Percentiles rank a stretch among this genome's conserved stretches.
These are phyloP conservation scores for Cyprinodon tularosa DNA, from an alignment of 2,113 vertebrate genomes.

Conservation along the genomic window DNA sequence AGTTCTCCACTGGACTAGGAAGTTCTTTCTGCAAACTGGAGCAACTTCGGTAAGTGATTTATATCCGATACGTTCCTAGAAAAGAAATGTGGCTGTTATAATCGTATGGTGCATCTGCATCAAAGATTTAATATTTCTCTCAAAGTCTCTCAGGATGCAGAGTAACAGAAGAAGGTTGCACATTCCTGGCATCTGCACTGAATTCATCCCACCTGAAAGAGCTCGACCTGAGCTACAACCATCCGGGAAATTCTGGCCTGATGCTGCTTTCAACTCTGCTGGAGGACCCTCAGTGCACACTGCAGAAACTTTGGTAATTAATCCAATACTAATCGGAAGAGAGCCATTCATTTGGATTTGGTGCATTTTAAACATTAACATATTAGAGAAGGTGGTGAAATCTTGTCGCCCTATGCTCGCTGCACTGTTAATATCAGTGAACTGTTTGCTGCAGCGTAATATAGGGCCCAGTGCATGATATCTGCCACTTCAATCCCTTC, in stretches of 20 bases:
- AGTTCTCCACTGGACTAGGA: conserved; percentile 36
- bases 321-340: too few relatives aligned
- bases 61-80: neutral
- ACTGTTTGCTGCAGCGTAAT: too few relatives aligned
- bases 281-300: conserved; percentile 57
- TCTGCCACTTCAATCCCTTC: too few relatives aligned
- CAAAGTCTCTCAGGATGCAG: conserved; percentile 62
- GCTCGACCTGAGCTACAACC: conserved; percentile 70
- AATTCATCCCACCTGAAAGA: conserved; percentile 52
- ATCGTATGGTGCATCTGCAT: neutral
- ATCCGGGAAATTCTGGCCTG: conserved; percentile 55
- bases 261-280: conserved; percentile 45
- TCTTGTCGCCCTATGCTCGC: too few relatives aligned
- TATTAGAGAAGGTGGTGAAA: too few relatives aligned
- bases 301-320: conserved; percentile 58
- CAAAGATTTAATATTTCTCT: conserved; percentile 7
- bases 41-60: conserved; percentile 48
- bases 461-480: too few relatives aligned
- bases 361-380: neutral
- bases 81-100: neutral
- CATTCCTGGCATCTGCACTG: conserved; percentile 57
- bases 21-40: conserved; percentile 59
- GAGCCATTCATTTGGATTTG: neutral
- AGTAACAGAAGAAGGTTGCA: conserved; percentile 62
- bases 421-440: too few relatives aligned